A percentile compares a stretch with the other conserved stretches of the same genome.
These are phyloP conservation scores for Bemisia tabaci DNA, from an alignment of 1,140 invertebrate species.

Conservation along the genomic window DNA sequence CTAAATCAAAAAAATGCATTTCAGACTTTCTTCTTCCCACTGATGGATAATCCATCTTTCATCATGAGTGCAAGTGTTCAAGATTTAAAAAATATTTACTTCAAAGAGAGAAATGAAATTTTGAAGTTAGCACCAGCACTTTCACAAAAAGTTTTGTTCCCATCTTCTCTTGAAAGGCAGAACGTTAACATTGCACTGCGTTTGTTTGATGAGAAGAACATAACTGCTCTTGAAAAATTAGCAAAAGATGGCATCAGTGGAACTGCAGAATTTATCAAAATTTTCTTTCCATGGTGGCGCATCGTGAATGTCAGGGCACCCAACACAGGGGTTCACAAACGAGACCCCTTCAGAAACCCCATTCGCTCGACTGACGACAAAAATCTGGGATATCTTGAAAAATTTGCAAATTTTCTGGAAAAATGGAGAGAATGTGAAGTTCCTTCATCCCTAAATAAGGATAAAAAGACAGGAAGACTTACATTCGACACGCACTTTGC, in stretches of 20 bases:
- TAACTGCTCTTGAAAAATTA: neutral
- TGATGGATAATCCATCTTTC: neutral
- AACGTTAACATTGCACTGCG: neutral
- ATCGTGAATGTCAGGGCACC: neutral
- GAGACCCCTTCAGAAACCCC: neutral
- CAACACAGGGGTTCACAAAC: neutral
- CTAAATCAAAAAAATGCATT: neutral
- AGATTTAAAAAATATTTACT: neutral
- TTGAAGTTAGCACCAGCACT: neutral
- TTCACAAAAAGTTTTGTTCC: neutral
- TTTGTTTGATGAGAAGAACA: neutral
- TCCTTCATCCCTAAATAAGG: neutral
- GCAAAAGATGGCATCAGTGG: neutral
- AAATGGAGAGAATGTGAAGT: neutral
- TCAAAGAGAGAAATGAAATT: neutral
- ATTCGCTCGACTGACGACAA: neutral
- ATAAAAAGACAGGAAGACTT: neutral
- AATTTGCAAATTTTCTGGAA: neutral
- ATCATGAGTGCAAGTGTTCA: neutral
- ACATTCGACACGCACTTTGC: neutral
- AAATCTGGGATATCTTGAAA: neutral
- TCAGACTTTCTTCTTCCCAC: neutral
- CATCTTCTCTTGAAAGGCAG: neutral
- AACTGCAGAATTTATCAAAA: slow-evolving; percentile 4
- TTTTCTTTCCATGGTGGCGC: neutral